Conservation (phyloP, 2,888 invertebrate species). For the Cantharis rustica region DNA sequence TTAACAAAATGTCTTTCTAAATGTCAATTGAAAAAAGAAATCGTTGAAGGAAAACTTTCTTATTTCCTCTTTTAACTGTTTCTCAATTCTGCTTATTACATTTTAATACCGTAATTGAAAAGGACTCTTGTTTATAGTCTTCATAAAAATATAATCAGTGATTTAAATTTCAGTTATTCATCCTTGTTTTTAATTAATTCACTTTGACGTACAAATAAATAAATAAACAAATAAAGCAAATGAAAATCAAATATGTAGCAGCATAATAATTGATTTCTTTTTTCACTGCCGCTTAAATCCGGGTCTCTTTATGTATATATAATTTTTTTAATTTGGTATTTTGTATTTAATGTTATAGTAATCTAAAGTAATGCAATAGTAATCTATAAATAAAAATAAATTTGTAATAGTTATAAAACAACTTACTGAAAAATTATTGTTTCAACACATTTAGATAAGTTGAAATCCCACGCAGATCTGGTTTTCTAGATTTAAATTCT, state of each 20-base stretch:
- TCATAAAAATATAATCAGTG: neutral
- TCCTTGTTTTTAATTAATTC: neutral
- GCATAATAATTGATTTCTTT: neutral
- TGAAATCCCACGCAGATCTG: neutral
- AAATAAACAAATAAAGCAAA: neutral
- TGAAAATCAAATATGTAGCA: neutral
- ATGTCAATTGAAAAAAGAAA: slow-evolving; percentile 8
- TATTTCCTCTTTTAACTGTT: neutral
- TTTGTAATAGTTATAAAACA: neutral
- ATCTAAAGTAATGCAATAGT: too few species aligned
- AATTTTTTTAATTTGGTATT: too few species aligned
- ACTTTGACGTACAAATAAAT: neutral
- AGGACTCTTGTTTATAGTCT: neutral
- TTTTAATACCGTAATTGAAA: neutral
- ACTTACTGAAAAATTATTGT: neutral
- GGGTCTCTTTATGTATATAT: too few species aligned
- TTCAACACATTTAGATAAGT: neutral
- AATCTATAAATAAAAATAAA: neutral
- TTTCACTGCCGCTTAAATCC: too few species aligned
- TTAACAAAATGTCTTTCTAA: neutral
- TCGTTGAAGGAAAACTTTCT: neutral
- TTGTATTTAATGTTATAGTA: too few species aligned
- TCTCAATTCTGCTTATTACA: neutral
- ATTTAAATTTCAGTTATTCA: neutral
- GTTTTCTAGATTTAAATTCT: neutral